Evolutionary conservation across 2,797 vertebrate species (phyloP).

Genomic region (Limnodromus scolopaceus): DNA sequence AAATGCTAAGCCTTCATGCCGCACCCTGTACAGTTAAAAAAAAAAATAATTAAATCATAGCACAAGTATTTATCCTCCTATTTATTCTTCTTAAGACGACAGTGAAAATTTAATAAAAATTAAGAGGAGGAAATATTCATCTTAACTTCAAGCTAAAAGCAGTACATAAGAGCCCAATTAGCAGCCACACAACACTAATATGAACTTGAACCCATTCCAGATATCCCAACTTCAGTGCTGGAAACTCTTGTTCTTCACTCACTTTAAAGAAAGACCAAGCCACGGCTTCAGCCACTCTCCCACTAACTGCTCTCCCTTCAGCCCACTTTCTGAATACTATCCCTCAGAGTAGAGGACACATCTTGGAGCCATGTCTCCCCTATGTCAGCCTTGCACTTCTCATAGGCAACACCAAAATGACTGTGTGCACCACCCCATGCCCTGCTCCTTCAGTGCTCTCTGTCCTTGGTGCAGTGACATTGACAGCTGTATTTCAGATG

Average conservation of each 20-base stretch:
- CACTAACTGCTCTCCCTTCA: not conserved
- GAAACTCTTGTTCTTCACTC: not conserved
- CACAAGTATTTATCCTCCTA: not conserved
- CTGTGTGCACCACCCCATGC: accelerated
- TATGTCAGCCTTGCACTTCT: not conserved
- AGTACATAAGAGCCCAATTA: not conserved
- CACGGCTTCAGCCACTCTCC: accelerated
- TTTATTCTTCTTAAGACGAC: not conserved
- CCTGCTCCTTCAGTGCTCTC: not conserved
- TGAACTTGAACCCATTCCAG: not conserved
- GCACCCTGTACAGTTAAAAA: not conserved
- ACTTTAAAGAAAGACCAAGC: not conserved
- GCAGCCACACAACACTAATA: not conserved
- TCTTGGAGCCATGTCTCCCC: not conserved
- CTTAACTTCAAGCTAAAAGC: not conserved
- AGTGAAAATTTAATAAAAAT: not conserved
- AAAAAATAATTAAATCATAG: not conserved
- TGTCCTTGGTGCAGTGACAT: constrained; percentile 54
- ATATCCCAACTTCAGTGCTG: not conserved
- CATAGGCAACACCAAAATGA: not conserved
- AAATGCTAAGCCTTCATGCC: not conserved
- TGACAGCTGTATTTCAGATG: constrained; percentile 57
- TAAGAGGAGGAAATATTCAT: not conserved
- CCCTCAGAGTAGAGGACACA: not conserved
- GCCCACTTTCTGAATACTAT: not conserved